phyloP scores from a whole-genome alignment of 1,140 invertebrate species.

The Aradophagus sp. region DNA sequence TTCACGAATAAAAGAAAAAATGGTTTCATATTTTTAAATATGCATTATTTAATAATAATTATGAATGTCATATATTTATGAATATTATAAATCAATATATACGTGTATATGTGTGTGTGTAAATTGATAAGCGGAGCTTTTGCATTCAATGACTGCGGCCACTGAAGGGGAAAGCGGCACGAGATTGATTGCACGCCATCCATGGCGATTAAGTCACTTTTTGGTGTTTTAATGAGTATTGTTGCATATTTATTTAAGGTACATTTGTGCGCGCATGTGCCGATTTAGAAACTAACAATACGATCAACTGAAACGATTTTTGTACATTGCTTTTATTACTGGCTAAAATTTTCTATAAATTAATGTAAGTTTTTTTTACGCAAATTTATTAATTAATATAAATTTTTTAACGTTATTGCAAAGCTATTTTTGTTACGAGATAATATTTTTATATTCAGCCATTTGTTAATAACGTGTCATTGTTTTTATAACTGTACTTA shows the following conservation, averaged over 20 bases:
- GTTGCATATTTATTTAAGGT: constrained; percentile 52
- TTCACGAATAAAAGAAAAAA: constrained; percentile 32
- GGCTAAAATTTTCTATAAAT: too few relatives aligned
- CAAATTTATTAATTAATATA: too few relatives aligned
- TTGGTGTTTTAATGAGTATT: constrained; percentile 44
- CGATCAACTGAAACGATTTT: constrained; percentile 5
- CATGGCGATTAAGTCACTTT: constrained; percentile 23
- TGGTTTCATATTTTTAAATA: constrained; percentile 53
- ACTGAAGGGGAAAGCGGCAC: constrained; percentile 5
- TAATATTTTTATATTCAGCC: too few relatives aligned
- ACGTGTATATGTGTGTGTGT: constrained; percentile 9
- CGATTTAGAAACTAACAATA: not conserved
- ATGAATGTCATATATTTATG: constrained; percentile 49
- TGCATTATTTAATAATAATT: constrained; percentile 54
- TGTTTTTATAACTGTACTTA: too few relatives aligned
- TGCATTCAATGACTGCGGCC: not conserved
- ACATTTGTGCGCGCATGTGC: constrained; percentile 26
- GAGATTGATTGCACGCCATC: constrained; percentile 26
- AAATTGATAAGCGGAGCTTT: constrained; percentile 21
- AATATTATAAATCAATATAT: constrained; percentile 33
- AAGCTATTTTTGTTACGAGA: too few relatives aligned
- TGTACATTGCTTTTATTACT: too few relatives aligned
- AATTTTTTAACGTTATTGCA: too few relatives aligned
- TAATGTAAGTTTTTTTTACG: too few relatives aligned
- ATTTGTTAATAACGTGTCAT: too few relatives aligned